These are phyloP conservation scores for Steinernema scapterisci DNA, from an alignment of 2,888 invertebrate species.

Conservation along the genomic window DNA sequence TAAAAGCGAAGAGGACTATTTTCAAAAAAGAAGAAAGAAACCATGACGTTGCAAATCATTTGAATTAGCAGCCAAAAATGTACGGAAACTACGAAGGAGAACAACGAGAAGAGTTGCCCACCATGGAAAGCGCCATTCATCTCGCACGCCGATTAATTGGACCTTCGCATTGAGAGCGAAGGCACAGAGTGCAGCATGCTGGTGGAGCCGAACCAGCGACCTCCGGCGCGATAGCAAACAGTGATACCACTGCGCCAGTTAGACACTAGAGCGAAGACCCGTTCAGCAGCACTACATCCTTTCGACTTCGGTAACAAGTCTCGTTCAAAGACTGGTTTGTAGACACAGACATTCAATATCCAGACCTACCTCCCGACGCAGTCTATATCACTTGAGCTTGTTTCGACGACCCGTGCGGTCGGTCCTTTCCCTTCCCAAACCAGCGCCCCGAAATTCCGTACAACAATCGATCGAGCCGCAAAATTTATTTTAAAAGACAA, in stretches of 20 bases:
- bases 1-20: neutral
- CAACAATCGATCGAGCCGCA: too few species aligned
- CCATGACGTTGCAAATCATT: neutral
- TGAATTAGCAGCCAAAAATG: neutral
- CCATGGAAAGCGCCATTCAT: constrained; percentile 28
- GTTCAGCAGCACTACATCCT: too few species aligned
- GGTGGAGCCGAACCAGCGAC: neutral
- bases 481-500: too few species aligned
- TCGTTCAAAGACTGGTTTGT: too few species aligned
- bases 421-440: too few species aligned
- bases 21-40: neutral
- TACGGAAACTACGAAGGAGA: constrained; percentile 24
- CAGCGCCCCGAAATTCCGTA: too few species aligned
- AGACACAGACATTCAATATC: too few species aligned
- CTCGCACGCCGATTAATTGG: constrained; percentile 27
- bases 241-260: neutral
- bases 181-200: constrained; percentile 29
- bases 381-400: neutral
- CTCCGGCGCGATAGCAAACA: neutral
- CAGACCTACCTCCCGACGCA: neutral
- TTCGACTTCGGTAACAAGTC: too few species aligned
- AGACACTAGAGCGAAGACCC: neutral
- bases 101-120: neutral
- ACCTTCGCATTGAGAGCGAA: neutral
- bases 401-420: too few species aligned